Evolutionary conservation across 2,888 invertebrate species (phyloP).

Genomic region (Drosophila meridiana): DNA sequence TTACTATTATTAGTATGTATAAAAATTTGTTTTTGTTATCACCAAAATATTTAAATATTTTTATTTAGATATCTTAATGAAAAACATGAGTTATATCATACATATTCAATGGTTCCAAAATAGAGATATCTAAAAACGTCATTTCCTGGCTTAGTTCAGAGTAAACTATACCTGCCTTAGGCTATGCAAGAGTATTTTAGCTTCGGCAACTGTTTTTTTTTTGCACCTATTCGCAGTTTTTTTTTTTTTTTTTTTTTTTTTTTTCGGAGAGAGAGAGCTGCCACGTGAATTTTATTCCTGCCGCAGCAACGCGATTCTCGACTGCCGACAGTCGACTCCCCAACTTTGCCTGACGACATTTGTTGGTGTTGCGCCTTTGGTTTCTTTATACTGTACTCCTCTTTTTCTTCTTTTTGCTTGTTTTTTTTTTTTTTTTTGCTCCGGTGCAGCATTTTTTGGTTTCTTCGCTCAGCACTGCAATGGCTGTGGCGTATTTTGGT

Average conservation of each 20-base stretch:
- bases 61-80: too few relatives aligned
- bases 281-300: constrained; percentile 70
- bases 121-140: background rate
- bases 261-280: constrained; percentile 11
- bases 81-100: too few relatives aligned
- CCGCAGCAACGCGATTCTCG: constrained; percentile 32
- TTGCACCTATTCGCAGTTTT: constrained; percentile 10
- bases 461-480: constrained; percentile 34
- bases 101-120: background rate
- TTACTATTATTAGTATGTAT: too few relatives aligned
- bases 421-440: constrained; percentile 4
- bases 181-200: constrained; percentile 23
- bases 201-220: constrained; percentile 8
- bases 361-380: constrained; percentile 55
- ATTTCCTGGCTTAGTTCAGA: too few relatives aligned
- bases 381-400: constrained; percentile 22
- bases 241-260: constrained; percentile 37
- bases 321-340: constrained; percentile 34
- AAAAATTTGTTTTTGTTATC: too few relatives aligned
- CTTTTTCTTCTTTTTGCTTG: background rate
- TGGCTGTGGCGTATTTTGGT: constrained; percentile 59
- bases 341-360: constrained; percentile 70
- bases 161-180: background rate
- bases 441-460: constrained; percentile 20
- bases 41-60: too few relatives aligned